Percentiles rank a stretch among this genome's conserved stretches.
Conservation (phyloP, 2,888 invertebrate species). For the Andrena praecox region DNA sequence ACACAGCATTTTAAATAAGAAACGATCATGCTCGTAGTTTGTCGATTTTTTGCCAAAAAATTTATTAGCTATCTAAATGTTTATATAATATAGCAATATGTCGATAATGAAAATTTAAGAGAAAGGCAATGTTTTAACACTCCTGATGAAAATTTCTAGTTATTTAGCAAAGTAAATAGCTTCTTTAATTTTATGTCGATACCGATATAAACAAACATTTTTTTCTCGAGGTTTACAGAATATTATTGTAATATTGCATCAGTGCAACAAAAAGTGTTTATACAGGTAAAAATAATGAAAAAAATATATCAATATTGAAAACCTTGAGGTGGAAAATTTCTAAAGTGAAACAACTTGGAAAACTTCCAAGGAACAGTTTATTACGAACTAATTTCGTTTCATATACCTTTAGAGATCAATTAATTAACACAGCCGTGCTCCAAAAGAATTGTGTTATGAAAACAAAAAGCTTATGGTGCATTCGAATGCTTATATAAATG, state of each 20-base stretch:
- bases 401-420: conserved; percentile 22
- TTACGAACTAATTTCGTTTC: conserved; percentile 7
- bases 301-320: conserved; percentile 3
- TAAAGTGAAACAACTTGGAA: neutral
- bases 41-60: neutral
- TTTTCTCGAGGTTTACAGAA: neutral
- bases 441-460: conserved; percentile 18
- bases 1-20: conserved; percentile 41
- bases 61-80: neutral
- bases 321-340: neutral
- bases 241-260: neutral
- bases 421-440: conserved; percentile 9
- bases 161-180: neutral
- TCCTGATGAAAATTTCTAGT: too few species aligned
- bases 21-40: conserved; percentile 24
- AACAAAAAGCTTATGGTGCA: neutral
- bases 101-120: too few species aligned
- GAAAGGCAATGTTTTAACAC: too few species aligned
- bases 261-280: neutral
- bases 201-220: neutral
- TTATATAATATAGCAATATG: neutral
- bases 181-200: neutral
- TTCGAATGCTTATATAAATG: neutral
- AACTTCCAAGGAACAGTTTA: conserved; percentile 8
- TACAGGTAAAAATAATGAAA: neutral